phyloP scores from a whole-genome alignment of 2,113 vertebrate species.

The Carassius gibelio region DNA sequence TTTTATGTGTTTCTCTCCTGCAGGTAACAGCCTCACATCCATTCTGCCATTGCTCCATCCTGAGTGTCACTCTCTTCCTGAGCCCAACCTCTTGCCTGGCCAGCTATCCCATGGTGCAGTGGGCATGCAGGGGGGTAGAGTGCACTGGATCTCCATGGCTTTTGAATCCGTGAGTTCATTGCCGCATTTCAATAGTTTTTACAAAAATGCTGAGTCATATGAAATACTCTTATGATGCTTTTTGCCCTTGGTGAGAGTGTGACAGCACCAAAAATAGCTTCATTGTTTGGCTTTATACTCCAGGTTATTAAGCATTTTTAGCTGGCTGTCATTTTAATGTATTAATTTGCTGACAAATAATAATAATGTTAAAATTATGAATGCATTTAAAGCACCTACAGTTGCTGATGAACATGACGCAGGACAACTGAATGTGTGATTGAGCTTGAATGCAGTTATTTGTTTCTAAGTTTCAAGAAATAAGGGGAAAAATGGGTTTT shows the following conservation, averaged over 20 bases:
- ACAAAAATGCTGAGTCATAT: neutral
- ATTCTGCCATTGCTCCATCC: conserved; percentile 92
- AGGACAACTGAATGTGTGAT: no score
- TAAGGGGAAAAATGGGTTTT: no score
- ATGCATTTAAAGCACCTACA: no score
- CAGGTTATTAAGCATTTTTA: no score
- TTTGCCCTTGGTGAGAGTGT: neutral
- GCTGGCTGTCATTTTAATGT: no score
- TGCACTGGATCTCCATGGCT: conserved; percentile 98
- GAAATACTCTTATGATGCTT: neutral
- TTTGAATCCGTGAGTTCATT: conserved; percentile 91
- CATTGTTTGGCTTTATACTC: no score
- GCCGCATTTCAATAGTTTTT: neutral
- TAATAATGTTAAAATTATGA: no score
- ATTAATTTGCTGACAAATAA: no score
- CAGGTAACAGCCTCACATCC: conserved; percentile 90
- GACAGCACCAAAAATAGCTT: no score
- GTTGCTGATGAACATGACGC: no score
- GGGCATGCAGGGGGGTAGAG: conserved; percentile 88
- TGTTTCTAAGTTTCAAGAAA: no score
- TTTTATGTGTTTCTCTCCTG: neutral
- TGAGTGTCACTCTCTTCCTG: conserved; percentile 89
- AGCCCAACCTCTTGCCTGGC: conserved; percentile 93
- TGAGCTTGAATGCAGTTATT: no score
- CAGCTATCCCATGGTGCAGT: conserved; percentile 94